Conservation (phyloP, 2,888 invertebrate genomes). For the Ophonus ardosiacus region DNA sequence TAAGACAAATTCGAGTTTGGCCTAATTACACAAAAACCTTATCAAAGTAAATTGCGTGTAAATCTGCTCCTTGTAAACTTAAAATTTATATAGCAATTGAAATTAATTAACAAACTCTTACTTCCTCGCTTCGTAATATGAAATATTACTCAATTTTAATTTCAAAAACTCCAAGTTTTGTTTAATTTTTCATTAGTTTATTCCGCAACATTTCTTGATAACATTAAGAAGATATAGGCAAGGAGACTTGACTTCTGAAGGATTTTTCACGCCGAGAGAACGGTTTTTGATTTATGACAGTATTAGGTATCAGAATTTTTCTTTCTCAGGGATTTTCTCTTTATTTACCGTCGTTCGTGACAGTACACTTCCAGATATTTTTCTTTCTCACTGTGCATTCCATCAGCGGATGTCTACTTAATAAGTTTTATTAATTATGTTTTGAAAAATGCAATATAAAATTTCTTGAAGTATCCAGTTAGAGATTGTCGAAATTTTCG, state of each 20-base stretch:
- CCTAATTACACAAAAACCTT: constrained; percentile 68
- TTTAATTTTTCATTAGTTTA: constrained; percentile 53
- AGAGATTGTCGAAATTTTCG: not conserved
- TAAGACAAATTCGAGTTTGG: constrained; percentile 51
- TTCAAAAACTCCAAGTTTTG: constrained; percentile 52
- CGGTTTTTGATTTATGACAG: constrained; percentile 21
- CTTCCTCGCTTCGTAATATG: constrained; percentile 56
- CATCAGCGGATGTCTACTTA: constrained; percentile 14
- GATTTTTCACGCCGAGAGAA: constrained; percentile 2
- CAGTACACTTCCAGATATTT: not conserved
- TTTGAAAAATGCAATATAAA: not conserved
- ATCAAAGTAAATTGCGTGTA: constrained; percentile 69
- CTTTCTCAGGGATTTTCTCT: constrained; percentile 9
- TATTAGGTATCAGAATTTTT: constrained; percentile 31
- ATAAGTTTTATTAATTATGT: constrained; percentile 13
- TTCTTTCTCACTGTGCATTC: constrained; percentile 4
- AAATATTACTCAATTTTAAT: constrained; percentile 59
- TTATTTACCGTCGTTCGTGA: constrained; percentile 24
- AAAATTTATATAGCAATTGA: constrained; percentile 69
- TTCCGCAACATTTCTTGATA: constrained; percentile 24
- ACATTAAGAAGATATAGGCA: constrained; percentile 1
- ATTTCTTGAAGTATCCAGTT: not conserved
- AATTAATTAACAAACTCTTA: constrained; percentile 69
- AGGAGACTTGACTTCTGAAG: constrained; percentile 11
- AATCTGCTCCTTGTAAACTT: constrained; percentile 69